A percentile compares a stretch with the other conserved stretches of the same genome.
Conservation (phyloP, 2,113 vertebrate genomes). For the Vimba vimba region DNA sequence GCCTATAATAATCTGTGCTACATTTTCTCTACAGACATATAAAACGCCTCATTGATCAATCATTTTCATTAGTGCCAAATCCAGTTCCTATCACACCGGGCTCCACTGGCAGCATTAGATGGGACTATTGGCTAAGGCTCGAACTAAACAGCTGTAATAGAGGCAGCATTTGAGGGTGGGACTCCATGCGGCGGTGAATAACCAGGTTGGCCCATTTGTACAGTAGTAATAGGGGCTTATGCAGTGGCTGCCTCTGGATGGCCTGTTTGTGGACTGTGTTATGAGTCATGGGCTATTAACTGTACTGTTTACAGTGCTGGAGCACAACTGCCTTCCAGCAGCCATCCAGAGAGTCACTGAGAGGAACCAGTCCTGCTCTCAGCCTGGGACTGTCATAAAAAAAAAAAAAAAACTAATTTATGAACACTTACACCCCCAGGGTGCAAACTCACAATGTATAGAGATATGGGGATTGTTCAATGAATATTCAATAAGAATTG, state of each 20-base stretch:
- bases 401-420: background rate
- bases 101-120: background rate
- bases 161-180: background rate
- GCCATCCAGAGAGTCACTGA: conserved; percentile 65
- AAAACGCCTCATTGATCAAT: conserved; percentile 1
- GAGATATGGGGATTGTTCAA: background rate
- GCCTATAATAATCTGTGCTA: background rate
- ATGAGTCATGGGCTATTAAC: conserved; percentile 78
- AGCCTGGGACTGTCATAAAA: conserved; percentile 39
- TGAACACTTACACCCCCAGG: background rate
- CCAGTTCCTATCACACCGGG: background rate
- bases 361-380: conserved; percentile 66
- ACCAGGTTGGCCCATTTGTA: conserved; percentile 42
- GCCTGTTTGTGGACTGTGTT: conserved; percentile 71
- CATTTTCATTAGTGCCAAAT: background rate
- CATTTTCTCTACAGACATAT: background rate
- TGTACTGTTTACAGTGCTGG: conserved; percentile 75
- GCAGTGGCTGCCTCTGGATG: conserved; percentile 59
- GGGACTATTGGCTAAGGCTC: background rate
- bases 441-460: background rate
- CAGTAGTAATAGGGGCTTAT: conserved; percentile 52
- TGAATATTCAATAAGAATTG: background rate
- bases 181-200: conserved; percentile 29
- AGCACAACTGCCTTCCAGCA: conserved; percentile 70
- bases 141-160: background rate